phyloP scores from a whole-genome alignment of 2,888 invertebrate species.

The Brachypalpus laphriformis region DNA sequence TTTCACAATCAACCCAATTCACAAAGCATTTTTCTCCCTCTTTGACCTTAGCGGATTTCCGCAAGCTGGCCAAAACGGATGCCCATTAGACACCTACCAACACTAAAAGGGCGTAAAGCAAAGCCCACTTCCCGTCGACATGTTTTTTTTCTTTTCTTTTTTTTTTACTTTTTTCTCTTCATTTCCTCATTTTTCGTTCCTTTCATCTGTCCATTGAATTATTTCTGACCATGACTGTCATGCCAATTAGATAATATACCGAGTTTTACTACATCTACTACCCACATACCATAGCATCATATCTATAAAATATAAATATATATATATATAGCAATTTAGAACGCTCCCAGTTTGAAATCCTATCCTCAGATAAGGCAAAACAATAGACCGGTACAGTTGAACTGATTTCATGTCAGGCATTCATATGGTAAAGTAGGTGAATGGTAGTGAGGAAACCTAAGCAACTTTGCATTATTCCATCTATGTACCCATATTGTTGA shows the following conservation, averaged over 20 bases:
- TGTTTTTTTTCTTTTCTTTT: conserved; percentile 29
- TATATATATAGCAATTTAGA: conserved; percentile 46
- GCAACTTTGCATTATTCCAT: conserved; percentile 50
- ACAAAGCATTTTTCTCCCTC: conserved; percentile 64
- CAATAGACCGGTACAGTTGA: conserved; percentile 64
- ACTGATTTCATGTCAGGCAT: conserved; percentile 61
- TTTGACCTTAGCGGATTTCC: conserved; percentile 72
- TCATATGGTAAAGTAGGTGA: conserved; percentile 59
- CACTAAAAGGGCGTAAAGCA: conserved; percentile 70
- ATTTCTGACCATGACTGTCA: conserved; percentile 73
- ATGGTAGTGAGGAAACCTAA: conserved; percentile 49
- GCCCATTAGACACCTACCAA: conserved; percentile 74
- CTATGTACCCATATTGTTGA: neutral
- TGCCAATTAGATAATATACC: conserved; percentile 72
- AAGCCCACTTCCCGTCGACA: conserved; percentile 63
- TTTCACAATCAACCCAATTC: conserved; percentile 43
- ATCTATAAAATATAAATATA: conserved; percentile 42
- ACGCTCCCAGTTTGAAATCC: conserved; percentile 50
- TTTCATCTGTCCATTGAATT: conserved; percentile 72
- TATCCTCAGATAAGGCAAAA: conserved; percentile 58
- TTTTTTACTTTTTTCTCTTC: conserved; percentile 28
- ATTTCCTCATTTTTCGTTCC: conserved; percentile 68
- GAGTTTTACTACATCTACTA: conserved; percentile 50
- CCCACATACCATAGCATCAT: neutral
- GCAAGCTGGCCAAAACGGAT: conserved; percentile 72